Evolutionary conservation across 2,113 vertebrate genomes (phyloP).

Genomic region (Paramormyrops kingsleyae): DNA sequence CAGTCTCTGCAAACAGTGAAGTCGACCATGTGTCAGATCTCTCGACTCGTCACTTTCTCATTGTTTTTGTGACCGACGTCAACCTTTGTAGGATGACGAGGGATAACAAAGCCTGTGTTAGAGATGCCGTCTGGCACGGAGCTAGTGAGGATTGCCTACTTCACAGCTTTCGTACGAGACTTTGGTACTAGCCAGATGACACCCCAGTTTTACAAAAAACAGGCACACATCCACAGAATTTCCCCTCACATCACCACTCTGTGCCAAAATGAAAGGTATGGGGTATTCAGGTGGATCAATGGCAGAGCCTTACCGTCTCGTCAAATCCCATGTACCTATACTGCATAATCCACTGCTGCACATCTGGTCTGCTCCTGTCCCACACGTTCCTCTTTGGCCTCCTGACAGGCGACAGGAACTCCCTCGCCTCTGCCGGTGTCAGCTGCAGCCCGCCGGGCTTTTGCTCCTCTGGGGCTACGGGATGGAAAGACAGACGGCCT

Average conservation of each 20-base stretch:
- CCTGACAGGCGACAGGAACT: constrained; percentile 71
- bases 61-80: neutral
- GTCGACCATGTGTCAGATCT: neutral
- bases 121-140: neutral
- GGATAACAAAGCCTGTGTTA: neutral
- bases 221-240: neutral
- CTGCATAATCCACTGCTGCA: constrained; percentile 95
- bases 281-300: neutral
- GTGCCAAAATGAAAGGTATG: no score
- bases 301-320: constrained; percentile 67
- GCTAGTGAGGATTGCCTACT: neutral
- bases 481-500: neutral
- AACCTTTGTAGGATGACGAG: neutral
- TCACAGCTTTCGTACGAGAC: neutral
- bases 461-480: constrained; percentile 32
- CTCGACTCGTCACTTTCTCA: neutral
- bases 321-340: constrained; percentile 88
- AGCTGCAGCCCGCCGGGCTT: constrained; percentile 44
- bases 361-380: constrained; percentile 80
- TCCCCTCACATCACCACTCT: neutral
- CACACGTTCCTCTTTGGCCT: constrained; percentile 79
- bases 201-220: neutral
- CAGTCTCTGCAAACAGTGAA: constrained; percentile 68
- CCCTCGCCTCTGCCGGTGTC: constrained; percentile 66
- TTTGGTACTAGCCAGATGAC: neutral